These are phyloP conservation scores for Triplophysa bombifrons DNA, from an alignment of 2,797 vertebrate species.

Conservation along the genomic window DNA sequence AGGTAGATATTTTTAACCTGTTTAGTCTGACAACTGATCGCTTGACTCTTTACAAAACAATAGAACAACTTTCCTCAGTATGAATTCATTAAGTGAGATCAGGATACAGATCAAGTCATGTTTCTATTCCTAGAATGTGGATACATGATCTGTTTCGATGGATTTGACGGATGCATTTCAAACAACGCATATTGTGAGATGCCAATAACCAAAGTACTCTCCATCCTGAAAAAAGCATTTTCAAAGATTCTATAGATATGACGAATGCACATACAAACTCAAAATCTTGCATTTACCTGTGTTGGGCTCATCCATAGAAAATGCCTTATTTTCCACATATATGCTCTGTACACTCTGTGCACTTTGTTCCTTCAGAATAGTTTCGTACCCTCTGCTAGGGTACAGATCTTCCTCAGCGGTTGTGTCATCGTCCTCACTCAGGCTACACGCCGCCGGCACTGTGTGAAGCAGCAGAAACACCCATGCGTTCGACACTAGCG, in stretches of 20 bases:
- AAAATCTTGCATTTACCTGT: slow-evolving; percentile 75
- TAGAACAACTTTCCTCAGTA: not conserved
- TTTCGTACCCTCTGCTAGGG: slow-evolving; percentile 87
- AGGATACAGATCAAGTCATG: not conserved
- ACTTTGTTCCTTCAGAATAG: slow-evolving; percentile 89
- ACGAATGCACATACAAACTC: not conserved
- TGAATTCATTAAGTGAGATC: not conserved
- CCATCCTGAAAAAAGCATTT: no score
- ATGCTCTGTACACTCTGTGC: slow-evolving; percentile 84
- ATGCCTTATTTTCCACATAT: slow-evolving; percentile 95
- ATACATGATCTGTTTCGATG: not conserved
- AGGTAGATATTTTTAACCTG: not conserved
- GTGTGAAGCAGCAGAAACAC: slow-evolving; percentile 83
- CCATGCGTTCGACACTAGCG: slow-evolving; percentile 86
- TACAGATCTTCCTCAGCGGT: slow-evolving; percentile 76
- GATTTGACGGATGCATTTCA: not conserved
- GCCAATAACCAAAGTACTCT: no score
- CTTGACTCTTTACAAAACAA: not conserved
- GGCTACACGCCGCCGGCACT: slow-evolving; percentile 85
- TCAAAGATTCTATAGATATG: no score
- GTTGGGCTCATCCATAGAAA: slow-evolving; percentile 91
- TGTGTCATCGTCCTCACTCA: slow-evolving; percentile 68
- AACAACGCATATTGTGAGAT: no score
- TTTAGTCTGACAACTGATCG: not conserved
- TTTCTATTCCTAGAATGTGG: not conserved